Evolutionary conservation across 2,113 vertebrate genomes (phyloP), one percentile per base, ranked within the genome.

Genomic region (Podarcis muralis): DNA sequence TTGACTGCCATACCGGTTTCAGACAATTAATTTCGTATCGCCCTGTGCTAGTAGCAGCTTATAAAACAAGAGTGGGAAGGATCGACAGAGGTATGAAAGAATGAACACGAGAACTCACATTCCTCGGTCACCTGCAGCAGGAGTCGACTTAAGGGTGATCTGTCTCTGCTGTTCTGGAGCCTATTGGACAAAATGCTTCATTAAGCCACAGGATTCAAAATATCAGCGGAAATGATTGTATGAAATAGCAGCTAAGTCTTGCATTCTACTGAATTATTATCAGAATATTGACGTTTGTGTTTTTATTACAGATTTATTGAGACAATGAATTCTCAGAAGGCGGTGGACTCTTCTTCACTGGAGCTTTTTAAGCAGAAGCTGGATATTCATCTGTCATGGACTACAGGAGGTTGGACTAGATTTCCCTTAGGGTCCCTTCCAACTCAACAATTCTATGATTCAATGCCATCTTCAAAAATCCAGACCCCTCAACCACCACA

Each of bases 111-210:
- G 35, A 93, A 96, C 97, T 95, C 96, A 99, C 99, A 98, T 99
- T 97, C 98, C 98, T 97, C 99, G 97, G 93, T 99, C 99, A 92
- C 98, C 97, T 88, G 97, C 96, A 91, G 97, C 97, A 82, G 98
- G 98, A 62, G 99, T 98, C 6, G 98, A 97, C 95, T 99, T 99
- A 84, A 99, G 96, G 0, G 98, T 98, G 89, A 99, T 99, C 96
- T 99, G 99, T 88, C 99, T 98, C 96, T 99, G 98, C 86, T 98
- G 98, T 92, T 99, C 99, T 91, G 98, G 97, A 43, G 97, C 97
- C 99, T 99, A 37, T 22, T 43, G n/a, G 88, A 87, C 7, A 83
- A 84, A 79, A 87, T 37, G 0, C 79, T 57, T 37, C 30, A 27
- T 57, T n/a, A 75, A 53, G 87, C 75, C 68, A 89, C 11, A 22